A percentile compares a stretch with the other conserved stretches of the same genome.
phyloP scores from a whole-genome alignment of 2,888 invertebrate species.

The Nemotelus nigrinus region DNA sequence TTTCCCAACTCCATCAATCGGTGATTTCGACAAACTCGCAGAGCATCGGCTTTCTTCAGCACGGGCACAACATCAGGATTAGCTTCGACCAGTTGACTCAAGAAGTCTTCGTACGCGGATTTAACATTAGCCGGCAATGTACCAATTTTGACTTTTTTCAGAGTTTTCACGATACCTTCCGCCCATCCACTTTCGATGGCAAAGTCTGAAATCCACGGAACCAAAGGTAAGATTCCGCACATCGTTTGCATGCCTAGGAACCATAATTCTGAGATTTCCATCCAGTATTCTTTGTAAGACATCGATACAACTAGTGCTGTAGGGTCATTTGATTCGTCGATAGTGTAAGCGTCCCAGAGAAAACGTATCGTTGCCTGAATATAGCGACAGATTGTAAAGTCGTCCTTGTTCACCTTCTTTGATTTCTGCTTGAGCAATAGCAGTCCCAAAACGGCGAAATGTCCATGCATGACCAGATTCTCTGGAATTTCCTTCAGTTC shows the following conservation, averaged over 20 bases:
- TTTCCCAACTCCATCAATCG: constrained; percentile 90
- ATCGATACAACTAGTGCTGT: constrained; percentile 84
- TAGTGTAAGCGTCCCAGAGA: constrained; percentile 91
- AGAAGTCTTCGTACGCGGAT: constrained; percentile 89
- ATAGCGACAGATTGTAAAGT: constrained; percentile 88
- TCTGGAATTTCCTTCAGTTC: constrained; percentile 85
- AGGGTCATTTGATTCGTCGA: constrained; percentile 88
- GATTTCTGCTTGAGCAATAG: constrained; percentile 85
- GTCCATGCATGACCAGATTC: constrained; percentile 86
- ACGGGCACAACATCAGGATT: constrained; percentile 79
- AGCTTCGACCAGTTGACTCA: constrained; percentile 84
- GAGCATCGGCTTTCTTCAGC: constrained; percentile 82
- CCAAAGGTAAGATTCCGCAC: constrained; percentile 79
- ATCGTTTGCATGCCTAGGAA: constrained; percentile 94
- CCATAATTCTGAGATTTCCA: constrained; percentile 90
- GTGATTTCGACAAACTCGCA: constrained; percentile 86
- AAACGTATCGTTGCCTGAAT: constrained; percentile 90
- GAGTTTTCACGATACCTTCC: constrained; percentile 83
- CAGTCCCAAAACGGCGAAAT: constrained; percentile 83
- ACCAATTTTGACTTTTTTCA: constrained; percentile 84
- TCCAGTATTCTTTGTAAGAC: constrained; percentile 88
- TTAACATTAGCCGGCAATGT: constrained; percentile 85
- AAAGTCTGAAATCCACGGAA: constrained; percentile 91
- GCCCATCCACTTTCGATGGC: constrained; percentile 95
- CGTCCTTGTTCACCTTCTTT: constrained; percentile 84